Evolutionary conservation across 2,888 invertebrate species (phyloP).

Genomic region (Thysanoteuthis rhombus): DNA sequence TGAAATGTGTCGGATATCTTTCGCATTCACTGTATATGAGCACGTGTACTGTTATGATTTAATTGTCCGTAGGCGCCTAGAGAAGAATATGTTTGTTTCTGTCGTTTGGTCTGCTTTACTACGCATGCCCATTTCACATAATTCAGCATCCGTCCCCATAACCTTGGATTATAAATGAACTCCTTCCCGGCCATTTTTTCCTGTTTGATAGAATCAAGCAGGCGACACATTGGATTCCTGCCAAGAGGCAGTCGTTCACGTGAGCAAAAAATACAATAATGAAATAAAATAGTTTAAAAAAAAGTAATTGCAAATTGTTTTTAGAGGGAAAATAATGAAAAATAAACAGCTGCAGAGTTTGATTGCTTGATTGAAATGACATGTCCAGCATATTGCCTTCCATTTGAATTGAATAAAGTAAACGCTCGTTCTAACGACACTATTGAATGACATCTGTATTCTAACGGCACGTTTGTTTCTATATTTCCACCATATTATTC

Average conservation of each 20-base stretch:
- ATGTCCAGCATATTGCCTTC: neutral
- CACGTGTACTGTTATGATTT: no score
- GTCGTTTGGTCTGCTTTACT: neutral
- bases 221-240: neutral
- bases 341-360: neutral
- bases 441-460: no score
- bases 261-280: neutral
- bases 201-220: neutral
- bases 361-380: neutral
- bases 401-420: no score
- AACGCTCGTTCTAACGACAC: no score
- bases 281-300: neutral
- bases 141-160: neutral
- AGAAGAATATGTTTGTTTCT: no score
- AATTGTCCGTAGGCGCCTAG: no score
- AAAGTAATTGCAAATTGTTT: no score
- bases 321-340: neutral
- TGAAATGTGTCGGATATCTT: no score
- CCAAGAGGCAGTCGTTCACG: neutral
- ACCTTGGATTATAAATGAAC: neutral
- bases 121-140: neutral
- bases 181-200: neutral
- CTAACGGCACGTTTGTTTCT: no score
- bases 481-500: no score
- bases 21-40: no score